Evolutionary conservation across 2,113 vertebrate species (phyloP), one percentile per base, ranked within the genome.

Genomic region (Halcyon senegalensis): DNA sequence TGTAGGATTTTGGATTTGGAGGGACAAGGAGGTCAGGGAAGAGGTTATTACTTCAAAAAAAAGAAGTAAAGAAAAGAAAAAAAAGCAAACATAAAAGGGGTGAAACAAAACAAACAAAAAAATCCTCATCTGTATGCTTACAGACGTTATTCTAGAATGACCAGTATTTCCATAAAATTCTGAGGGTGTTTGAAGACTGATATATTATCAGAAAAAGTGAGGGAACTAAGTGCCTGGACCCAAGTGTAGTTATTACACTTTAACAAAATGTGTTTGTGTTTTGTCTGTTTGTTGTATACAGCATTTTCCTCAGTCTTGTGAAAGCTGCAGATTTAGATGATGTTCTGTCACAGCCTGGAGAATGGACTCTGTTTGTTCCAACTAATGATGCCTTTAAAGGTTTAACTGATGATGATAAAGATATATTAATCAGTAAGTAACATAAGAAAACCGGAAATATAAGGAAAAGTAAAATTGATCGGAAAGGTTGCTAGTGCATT

Each of bases 311-410:
- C 95, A 99, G 98, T 72, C 97, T 99, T 78, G 98, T 99, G 77
- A 98, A 99, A 98, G 97, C 98, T 80, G 99, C 99, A 58, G 99
- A 98, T 48, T 94, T 99, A 97, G 99, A 98, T 78, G 98, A 99
- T 46, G 63, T 99, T 88, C 97, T 99, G 39, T 98, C 95, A 63
- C 97, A 90, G 24, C 98, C 98, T 62, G 99, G 99, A 94, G 94
- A 98, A 16, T 99, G 99, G 97, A 99, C 99, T 14, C 97, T 99
- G 21, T 99, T 99, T 91, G 98, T 99, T 56, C 99, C 99, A 8
- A 99, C 98, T 31, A 99, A 99, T 24, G 98, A 99, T 44, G 99
- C 99, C n/a, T 99, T 99, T 84, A 98, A 98, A 86, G 98, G 97
- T 51, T 97, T 99, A 94, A 99, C 98, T 28, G 95, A 98, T 4